These are phyloP conservation scores for Spodoptera frugiperda DNA, from an alignment of 1,140 invertebrate species.

Conservation along the genomic window DNA sequence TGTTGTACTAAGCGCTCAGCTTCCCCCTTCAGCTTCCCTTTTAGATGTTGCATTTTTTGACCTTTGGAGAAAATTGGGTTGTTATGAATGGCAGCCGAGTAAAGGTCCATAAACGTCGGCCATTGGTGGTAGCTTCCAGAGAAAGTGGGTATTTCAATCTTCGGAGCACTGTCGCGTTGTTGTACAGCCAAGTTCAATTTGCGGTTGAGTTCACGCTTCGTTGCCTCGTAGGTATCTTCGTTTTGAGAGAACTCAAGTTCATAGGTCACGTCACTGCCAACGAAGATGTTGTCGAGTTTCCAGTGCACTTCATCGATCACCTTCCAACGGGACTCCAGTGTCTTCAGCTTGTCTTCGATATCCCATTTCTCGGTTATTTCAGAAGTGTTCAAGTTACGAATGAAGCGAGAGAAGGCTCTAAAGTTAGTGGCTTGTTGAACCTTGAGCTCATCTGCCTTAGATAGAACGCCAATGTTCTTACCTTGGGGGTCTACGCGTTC, in stretches of 20 bases:
- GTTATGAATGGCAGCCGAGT: neutral
- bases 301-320: constrained; percentile 38
- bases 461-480: neutral
- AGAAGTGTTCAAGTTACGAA: constrained; percentile 28
- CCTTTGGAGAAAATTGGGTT: constrained; percentile 13
- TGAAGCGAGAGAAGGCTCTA: constrained; percentile 40
- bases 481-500: neutral
- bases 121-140: neutral
- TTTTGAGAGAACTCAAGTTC: constrained; percentile 43
- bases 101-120: neutral
- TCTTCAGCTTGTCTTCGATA: constrained; percentile 40
- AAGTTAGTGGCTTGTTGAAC: constrained; percentile 44
- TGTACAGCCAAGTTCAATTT: neutral
- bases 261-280: constrained; percentile 33
- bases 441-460: neutral
- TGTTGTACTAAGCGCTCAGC: constrained; percentile 51
- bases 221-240: constrained; percentile 39
- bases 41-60: constrained; percentile 52
- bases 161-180: neutral
- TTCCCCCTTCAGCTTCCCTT: constrained; percentile 48
- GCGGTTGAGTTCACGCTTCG: constrained; percentile 18
- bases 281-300: constrained; percentile 45
- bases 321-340: constrained; percentile 36
- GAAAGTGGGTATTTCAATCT: too few relatives aligned
- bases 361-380: constrained; percentile 50